phyloP scores from a whole-genome alignment of 2,797 vertebrate genomes.

The Microctenopoma lineatum region DNA sequence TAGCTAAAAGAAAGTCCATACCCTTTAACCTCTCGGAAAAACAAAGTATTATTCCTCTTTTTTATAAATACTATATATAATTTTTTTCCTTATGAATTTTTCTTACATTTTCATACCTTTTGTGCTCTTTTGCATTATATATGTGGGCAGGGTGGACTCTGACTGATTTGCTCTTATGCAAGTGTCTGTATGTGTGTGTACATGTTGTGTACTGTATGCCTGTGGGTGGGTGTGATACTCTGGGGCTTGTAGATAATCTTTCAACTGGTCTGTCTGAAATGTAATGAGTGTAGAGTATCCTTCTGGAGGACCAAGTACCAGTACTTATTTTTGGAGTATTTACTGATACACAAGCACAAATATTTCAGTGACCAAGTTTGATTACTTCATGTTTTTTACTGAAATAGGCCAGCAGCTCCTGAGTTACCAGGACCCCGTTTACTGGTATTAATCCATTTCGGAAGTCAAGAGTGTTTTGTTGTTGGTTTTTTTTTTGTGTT shows the following conservation, averaged over 20 bases:
- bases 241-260: conserved; percentile 63
- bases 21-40: conserved; percentile 73
- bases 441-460: not conserved
- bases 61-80: conserved; percentile 76
- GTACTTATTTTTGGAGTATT: conserved; percentile 41
- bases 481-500: not conserved
- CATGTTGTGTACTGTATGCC: conserved; percentile 52
- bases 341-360: conserved; percentile 62
- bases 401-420: conserved; percentile 43
- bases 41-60: conserved; percentile 81
- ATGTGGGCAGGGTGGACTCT: conserved; percentile 56
- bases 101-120: conserved; percentile 81
- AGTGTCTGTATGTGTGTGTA: conserved; percentile 70
- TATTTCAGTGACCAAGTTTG: conserved; percentile 35
- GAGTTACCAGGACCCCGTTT: not conserved
- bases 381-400: conserved; percentile 42
- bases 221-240: conserved; percentile 25
- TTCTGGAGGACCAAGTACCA: conserved; percentile 10
- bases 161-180: conserved; percentile 80
- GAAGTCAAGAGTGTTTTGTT: not conserved
- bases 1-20: conserved; percentile 64
- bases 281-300: conserved; percentile 20
- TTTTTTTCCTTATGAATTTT: conserved; percentile 66
- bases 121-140: conserved; percentile 74
- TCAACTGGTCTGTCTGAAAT: conserved; percentile 63